Evolutionary conservation across 2,797 vertebrate species (phyloP), one percentile per base, ranked within the genome.

Genomic region (Aphelocoma californica): DNA sequence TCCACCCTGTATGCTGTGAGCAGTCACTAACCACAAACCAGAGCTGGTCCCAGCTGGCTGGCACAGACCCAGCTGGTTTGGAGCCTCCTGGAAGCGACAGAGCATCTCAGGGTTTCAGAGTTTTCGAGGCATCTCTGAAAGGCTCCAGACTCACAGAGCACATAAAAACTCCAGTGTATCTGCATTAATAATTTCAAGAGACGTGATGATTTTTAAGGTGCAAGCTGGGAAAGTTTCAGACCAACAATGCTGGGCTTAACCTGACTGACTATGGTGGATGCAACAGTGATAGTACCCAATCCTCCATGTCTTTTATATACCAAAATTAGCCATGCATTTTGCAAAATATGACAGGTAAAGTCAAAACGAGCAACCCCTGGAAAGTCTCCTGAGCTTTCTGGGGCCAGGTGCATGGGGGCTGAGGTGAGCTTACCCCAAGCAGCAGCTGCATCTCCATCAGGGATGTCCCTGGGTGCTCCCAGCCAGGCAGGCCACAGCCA

Each of bases 341-440:
- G 44, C 31, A 15, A 84, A 70, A 18, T 3, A 47, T 9, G 7
- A 53, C 15, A 12, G 29, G 5, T 58, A 31, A 83, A 65, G 29
- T 40, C 7, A 58, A 78, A 51, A 71, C 40, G 31, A 47, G 16
- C 0, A 1, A 31, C 7, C 14, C 1, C 58, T 15, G 18, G 6
- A 4, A 20, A 36, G 45, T 10, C 19, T 18, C 7, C 29, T 31
- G 4, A 48, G 26, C 23, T n/a, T 36, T 34, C 16, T 2, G n/a
- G 13, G 7, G 25, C 23, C 29, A 8, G 54, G 32, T 21, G 16
- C 36, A 1, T 0, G 5, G 1, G 32, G 45, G 18, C n/a, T 10
- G 34, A 44, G 53, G 23, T 3, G 11, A n/a, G 14, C 6, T 53
- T 15, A 12, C 13, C 25, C 47, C 12, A 16, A 40, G 65, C 29